phyloP scores from a whole-genome alignment of 2,113 vertebrate genomes.

The Tachysurus fulvidraco region DNA sequence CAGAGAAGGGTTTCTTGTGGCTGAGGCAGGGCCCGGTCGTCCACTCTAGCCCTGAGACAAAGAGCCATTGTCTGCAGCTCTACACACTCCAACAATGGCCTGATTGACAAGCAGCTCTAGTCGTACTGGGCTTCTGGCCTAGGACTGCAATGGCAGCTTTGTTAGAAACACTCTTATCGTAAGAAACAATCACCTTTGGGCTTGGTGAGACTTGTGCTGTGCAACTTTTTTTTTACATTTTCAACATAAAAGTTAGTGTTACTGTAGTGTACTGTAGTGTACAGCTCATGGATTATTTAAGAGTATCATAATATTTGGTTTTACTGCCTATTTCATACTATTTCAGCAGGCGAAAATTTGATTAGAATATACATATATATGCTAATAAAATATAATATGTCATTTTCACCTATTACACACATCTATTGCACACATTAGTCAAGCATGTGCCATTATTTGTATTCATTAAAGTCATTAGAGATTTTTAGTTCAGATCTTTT shows the following conservation, averaged over 20 bases:
- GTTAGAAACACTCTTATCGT: slow-evolving; percentile 67
- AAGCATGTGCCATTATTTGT: not conserved
- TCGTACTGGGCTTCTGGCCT: slow-evolving; percentile 48
- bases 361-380: not conserved
- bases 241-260: not conserved
- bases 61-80: slow-evolving; percentile 59
- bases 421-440: not conserved
- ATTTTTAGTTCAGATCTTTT: not conserved
- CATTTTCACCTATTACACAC: not conserved
- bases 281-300: slow-evolving; percentile 1
- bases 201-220: slow-evolving; percentile 41
- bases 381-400: not conserved
- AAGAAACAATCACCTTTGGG: slow-evolving; percentile 67
- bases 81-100: slow-evolving; percentile 60
- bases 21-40: slow-evolving; percentile 52
- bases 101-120: slow-evolving; percentile 63
- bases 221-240: slow-evolving; percentile 1
- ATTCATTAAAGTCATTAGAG: not conserved
- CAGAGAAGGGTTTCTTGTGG: slow-evolving; percentile 60
- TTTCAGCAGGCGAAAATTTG: not conserved
- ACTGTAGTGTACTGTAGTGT: not conserved
- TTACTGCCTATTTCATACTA: not conserved
- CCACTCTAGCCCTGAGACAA: slow-evolving; percentile 59
- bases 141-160: slow-evolving; percentile 70
- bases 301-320: slow-evolving; percentile 9